Percentiles rank a stretch among this genome's conserved stretches.
Conservation (phyloP, 92 coral and sea anemone genomes). For the Porites evermanni region DNA sequence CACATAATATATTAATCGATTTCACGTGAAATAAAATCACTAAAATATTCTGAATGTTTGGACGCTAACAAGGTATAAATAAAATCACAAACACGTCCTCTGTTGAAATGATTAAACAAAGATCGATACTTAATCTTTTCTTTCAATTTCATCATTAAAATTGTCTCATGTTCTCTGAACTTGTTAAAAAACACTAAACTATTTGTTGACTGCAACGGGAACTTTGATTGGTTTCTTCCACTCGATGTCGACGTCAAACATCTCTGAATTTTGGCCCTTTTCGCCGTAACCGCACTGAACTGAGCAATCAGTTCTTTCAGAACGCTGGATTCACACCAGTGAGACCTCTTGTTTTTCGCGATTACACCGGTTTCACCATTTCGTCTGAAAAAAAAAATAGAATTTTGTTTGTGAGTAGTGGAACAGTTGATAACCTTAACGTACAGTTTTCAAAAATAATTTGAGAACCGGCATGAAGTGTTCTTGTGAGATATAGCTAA, state of each 20-base stretch:
- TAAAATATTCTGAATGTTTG: neutral
- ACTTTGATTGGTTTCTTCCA: neutral
- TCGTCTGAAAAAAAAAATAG: slow-evolving; percentile 4
- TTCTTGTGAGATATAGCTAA: too few relatives aligned
- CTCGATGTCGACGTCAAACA: neutral
- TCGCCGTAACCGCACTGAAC: neutral
- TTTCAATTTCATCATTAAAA: too few relatives aligned
- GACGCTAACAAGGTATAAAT: neutral
- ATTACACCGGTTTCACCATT: slow-evolving; percentile 42
- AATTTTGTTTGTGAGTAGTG: neutral
- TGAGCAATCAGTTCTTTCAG: neutral
- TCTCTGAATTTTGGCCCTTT: neutral
- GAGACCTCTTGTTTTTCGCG: neutral
- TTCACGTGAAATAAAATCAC: neutral
- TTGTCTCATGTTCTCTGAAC: neutral
- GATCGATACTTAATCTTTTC: neutral
- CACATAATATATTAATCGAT: slow-evolving; percentile 1
- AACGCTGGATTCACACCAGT: neutral
- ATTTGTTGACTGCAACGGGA: neutral
- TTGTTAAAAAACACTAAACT: neutral
- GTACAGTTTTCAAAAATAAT: too few relatives aligned
- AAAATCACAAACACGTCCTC: neutral
- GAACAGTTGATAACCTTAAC: too few relatives aligned
- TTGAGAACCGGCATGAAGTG: too few relatives aligned
- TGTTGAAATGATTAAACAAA: neutral